Evolutionary conservation across 2,797 vertebrate species (phyloP), one percentile per base, ranked within the genome.

Genomic region (Eulemur rubriventer): DNA sequence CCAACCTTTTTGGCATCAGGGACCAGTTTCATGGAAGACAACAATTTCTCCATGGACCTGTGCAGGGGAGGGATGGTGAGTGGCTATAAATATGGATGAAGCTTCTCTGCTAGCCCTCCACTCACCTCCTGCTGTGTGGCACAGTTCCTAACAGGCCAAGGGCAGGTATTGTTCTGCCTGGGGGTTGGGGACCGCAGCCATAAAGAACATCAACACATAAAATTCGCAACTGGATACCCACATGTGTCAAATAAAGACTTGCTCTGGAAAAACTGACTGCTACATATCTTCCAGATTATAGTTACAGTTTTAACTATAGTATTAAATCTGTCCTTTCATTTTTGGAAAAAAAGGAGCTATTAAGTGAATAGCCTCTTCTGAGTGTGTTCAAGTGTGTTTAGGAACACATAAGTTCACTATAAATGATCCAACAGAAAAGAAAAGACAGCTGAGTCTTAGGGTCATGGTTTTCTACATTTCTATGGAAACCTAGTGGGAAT

Each of bases 341-440:
- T 98, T 89, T 96, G 81, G 84, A 63, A 96, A 96, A 97, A 96
- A 97, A 97, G 33, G 75, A 96, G 20, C 92, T 63, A 97, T 98
- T 98, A 97, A 87, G 70, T 76, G 87, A 98, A 97, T 28, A 76
- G 92, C 81, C 6, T n/a, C 82, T 96, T 95, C 57, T 91, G 33
- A 96, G 46, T 93, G 65, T 95, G 91, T 96, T 98, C 92, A 92
- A 96, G 95, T 35, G 38, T 78, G n/a, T 96, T 98, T 97, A 89
- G 38, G 80, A 96, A 87, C 70, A 82, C 26, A 5, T 89, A 97
- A 96, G 91, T 98, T 98, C 96, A 96, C 96, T 97, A 98, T 83
- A 98, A 98, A 98, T 94, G 97, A 96, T 80, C 76, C 84, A 97
- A 96, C 73, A 79, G 88, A 86, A 95, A 88, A 96, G 43, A 95